A percentile compares a stretch with the other conserved stretches of the same genome.
These are phyloP conservation scores for Itoplectis maculator DNA, from an alignment of 2,888 invertebrate species.

Conservation along the genomic window DNA sequence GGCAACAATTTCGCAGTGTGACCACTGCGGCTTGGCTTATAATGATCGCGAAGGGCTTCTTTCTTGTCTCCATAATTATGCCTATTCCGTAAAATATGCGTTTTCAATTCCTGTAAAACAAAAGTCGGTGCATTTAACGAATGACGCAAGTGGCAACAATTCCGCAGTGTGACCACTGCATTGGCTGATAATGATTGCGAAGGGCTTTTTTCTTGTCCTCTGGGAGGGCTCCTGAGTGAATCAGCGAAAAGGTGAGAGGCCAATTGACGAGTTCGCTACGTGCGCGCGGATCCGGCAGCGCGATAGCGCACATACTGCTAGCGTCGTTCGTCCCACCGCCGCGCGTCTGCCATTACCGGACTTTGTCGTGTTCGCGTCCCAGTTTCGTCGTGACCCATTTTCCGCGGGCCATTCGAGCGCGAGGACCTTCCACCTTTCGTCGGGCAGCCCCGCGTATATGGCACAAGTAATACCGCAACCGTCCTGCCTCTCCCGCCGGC, in stretches of 20 bases:
- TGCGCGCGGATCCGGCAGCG: conserved; percentile 8
- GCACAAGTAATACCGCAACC: conserved; percentile 36
- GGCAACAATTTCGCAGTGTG: no score
- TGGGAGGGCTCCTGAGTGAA: conserved; percentile 21
- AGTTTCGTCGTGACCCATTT: conserved; percentile 64
- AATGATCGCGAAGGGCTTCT: no score
- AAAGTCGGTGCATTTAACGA: no score
- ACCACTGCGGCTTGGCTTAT: no score
- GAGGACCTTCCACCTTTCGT: conserved; percentile 62
- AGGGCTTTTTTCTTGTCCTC: conserved; percentile 2
- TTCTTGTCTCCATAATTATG: no score
- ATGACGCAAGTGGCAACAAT: no score
- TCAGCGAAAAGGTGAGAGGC: conserved; percentile 62
- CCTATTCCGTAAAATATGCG: no score
- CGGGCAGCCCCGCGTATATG: not conserved
- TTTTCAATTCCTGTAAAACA: no score
- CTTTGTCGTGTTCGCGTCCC: conserved; percentile 45
- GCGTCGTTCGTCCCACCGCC: no score
- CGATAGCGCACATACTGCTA: conserved; percentile 32
- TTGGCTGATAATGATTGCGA: conserved; percentile 4
- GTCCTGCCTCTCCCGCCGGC: conserved; percentile 29
- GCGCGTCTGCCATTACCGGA: conserved; percentile 3
- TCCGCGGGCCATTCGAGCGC: conserved; percentile 43
- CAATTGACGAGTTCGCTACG: conserved; percentile 59
- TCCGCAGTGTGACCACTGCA: conserved; percentile 8